Percentiles rank a stretch among this genome's conserved stretches.
Evolutionary conservation across 2,113 vertebrate genomes (phyloP).

Genomic region (Lampris incognitus): DNA sequence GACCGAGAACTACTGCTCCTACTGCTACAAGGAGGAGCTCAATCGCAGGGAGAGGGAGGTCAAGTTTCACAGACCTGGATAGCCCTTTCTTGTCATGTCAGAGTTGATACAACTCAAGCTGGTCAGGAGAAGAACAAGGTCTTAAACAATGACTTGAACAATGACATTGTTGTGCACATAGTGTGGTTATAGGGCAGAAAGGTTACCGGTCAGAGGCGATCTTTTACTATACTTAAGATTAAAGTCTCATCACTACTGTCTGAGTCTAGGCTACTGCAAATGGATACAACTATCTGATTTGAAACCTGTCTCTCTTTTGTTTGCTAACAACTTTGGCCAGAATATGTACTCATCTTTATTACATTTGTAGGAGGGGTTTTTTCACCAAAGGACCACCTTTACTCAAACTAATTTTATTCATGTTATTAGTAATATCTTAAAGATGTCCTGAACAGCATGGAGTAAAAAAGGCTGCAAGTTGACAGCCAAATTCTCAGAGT

Average conservation of each 20-base stretch:
- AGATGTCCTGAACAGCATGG: too few relatives aligned
- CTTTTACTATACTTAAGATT: not conserved
- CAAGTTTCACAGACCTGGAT: conserved; percentile 2
- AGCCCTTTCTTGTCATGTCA: not conserved
- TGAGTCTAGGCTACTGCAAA: conserved; percentile 1
- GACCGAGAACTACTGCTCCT: conserved; percentile 91
- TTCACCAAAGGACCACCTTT: not conserved
- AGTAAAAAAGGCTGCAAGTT: too few relatives aligned
- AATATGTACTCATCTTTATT: not conserved
- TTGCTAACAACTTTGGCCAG: conserved; percentile 25
- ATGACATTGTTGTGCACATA: not conserved
- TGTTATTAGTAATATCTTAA: not conserved
- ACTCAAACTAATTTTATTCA: not conserved
- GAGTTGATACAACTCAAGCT: not conserved
- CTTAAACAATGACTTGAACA: not conserved
- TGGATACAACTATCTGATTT: conserved; percentile 2
- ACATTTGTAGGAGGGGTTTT: not conserved
- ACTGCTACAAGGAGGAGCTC: conserved; percentile 91
- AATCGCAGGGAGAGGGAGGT: conserved; percentile 83
- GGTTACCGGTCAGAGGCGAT: not conserved
- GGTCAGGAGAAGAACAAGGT: not conserved
- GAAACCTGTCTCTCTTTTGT: not conserved
- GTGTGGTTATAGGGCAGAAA: not conserved
- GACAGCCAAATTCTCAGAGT: too few relatives aligned
- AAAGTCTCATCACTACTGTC: not conserved